Evolutionary conservation across 2,113 vertebrate genomes (phyloP).

Genomic region (Puma concolor): DNA sequence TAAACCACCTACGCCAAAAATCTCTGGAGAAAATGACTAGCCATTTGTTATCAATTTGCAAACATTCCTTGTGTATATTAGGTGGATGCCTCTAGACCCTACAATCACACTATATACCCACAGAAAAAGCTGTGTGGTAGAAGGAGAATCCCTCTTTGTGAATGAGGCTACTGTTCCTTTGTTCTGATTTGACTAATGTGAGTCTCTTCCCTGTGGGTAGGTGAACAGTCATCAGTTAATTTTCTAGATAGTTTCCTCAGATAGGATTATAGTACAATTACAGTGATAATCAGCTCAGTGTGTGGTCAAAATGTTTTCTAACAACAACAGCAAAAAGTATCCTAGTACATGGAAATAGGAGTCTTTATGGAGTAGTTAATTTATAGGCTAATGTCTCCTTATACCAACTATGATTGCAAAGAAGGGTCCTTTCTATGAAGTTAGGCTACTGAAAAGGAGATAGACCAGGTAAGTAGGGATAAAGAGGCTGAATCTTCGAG

Average conservation of each 20-base stretch:
- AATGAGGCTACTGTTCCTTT: constrained; percentile 80
- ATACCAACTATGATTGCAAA: constrained; percentile 17
- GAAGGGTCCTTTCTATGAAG: constrained; percentile 28
- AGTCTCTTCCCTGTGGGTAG: constrained; percentile 77
- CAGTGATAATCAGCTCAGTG: constrained; percentile 80
- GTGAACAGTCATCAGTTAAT: constrained; percentile 81
- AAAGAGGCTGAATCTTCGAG: not conserved
- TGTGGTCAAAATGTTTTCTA: constrained; percentile 81
- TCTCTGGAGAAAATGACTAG: constrained; percentile 18
- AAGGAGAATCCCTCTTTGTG: constrained; percentile 65
- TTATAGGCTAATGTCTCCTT: constrained; percentile 34
- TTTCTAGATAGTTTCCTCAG: constrained; percentile 78
- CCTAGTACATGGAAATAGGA: not conserved
- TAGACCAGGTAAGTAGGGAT: not conserved
- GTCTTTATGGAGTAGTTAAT: constrained; percentile 18
- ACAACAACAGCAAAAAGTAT: not conserved
- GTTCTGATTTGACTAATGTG: constrained; percentile 80
- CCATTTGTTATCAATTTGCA: not conserved
- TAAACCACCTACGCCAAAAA: constrained; percentile 32
- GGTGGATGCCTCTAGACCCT: not conserved
- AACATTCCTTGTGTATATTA: not conserved
- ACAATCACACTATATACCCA: constrained; percentile 10
- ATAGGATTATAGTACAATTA: constrained; percentile 84
- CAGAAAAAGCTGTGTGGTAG: not conserved
- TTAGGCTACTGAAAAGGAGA: not conserved